These are phyloP conservation scores for Heliopora coerulea DNA, from an alignment of 92 coral and sea anemone genomes.

Conservation along the genomic window DNA sequence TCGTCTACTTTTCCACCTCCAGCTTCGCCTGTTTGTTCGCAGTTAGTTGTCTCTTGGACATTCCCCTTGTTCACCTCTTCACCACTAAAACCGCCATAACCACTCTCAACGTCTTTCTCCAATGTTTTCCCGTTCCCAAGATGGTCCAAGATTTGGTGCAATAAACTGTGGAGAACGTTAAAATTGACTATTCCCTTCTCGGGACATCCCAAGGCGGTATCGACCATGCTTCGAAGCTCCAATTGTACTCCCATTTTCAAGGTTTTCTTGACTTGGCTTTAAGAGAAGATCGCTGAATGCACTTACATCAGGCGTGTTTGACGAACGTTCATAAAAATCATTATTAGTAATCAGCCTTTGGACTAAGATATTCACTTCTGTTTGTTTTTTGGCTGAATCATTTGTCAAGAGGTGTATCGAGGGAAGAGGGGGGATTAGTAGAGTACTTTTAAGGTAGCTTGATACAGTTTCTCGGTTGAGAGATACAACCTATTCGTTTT, in stretches of 20 bases:
- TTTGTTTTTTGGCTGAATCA: no score
- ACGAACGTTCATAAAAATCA: no score
- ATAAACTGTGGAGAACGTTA: slow-evolving; percentile 76
- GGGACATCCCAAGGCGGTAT: slow-evolving; percentile 37
- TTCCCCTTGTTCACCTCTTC: background rate
- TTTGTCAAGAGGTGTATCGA: no score
- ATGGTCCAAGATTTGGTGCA: slow-evolving; percentile 85
- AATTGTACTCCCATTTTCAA: slow-evolving; percentile 77
- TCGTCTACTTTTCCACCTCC: background rate
- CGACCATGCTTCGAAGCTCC: slow-evolving; percentile 61
- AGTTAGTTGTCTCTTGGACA: background rate
- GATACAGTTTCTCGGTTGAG: no score
- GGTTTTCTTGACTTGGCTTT: background rate
- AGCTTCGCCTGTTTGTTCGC: background rate
- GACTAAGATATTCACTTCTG: no score
- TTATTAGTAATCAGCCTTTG: no score
- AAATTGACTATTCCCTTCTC: slow-evolving; percentile 94
- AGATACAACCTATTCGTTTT: no score
- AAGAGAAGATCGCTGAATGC: background rate
- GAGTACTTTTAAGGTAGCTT: no score
- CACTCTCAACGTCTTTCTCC: background rate
- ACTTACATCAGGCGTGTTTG: background rate
- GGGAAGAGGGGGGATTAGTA: no score
- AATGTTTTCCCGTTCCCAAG: slow-evolving; percentile 46
- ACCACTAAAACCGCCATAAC: no score